Percentiles rank a stretch among this genome's conserved stretches.
Evolutionary conservation across 2,888 invertebrate genomes (phyloP).

Genomic region (Spisula solida): DNA sequence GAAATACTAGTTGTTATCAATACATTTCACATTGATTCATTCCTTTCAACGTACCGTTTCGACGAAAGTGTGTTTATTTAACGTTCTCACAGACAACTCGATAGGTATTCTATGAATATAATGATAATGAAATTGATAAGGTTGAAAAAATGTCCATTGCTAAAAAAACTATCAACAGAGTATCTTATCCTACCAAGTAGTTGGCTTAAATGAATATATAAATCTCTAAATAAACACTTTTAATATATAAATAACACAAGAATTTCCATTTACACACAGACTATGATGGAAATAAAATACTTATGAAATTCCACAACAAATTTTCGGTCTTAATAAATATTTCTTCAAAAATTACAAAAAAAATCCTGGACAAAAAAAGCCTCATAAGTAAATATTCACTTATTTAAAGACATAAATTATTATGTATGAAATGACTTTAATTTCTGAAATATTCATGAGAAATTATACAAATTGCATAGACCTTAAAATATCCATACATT

Average conservation of each 20-base stretch:
- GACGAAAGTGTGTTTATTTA: conserved; percentile 17
- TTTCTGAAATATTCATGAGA: neutral
- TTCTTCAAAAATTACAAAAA: neutral
- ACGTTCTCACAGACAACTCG: conserved; percentile 52
- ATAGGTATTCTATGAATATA: conserved; percentile 55
- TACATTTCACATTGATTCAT: conserved; percentile 29
- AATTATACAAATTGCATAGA: conserved; percentile 22
- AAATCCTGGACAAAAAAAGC: neutral
- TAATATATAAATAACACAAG: neutral
- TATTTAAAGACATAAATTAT: neutral
- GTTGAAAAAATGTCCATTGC: neutral
- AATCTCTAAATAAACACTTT: neutral
- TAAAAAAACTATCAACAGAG: neutral
- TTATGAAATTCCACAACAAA: neutral
- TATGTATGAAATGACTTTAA: neutral
- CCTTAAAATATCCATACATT: neutral
- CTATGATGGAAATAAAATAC: neutral
- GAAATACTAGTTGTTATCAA: conserved; percentile 30
- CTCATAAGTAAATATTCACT: neutral
- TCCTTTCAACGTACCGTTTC: conserved; percentile 39
- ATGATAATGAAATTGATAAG: conserved; percentile 7
- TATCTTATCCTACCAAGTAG: neutral
- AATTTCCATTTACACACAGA: neutral
- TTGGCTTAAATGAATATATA: neutral
- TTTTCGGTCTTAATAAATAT: neutral